Percentiles rank a stretch among this genome's conserved stretches.
These are phyloP conservation scores for Elachura formosa DNA, from an alignment of 2,113 vertebrate species.

Conservation along the genomic window DNA sequence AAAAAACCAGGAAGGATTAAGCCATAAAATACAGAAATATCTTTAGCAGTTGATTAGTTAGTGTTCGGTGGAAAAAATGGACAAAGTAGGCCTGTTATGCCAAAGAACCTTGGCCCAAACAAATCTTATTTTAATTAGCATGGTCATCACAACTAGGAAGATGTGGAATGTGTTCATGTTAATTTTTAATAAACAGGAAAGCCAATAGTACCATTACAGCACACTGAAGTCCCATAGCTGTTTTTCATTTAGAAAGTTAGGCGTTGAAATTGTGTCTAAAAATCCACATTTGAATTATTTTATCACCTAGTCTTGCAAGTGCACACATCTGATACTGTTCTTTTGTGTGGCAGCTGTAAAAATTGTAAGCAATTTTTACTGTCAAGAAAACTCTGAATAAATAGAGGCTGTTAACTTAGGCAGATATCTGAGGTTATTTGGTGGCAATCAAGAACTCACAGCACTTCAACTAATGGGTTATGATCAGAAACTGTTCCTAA, in stretches of 20 bases:
- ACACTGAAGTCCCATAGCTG: background rate
- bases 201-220: background rate
- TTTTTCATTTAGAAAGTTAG: conserved; percentile 45
- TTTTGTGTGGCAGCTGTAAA: conserved; percentile 78
- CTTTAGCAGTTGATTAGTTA: background rate
- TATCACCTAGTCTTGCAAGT: conserved; percentile 58
- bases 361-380: conserved; percentile 73
- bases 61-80: background rate
- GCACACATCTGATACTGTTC: conserved; percentile 50
- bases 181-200: conserved; percentile 45
- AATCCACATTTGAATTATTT: conserved; percentile 63
- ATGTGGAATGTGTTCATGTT: background rate
- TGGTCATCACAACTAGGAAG: background rate
- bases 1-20: background rate
- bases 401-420: conserved; percentile 76
- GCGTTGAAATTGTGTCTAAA: conserved; percentile 53
- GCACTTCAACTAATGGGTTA: conserved; percentile 80
- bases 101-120: background rate
- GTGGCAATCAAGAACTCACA: conserved; percentile 77
- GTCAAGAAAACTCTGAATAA: conserved; percentile 75
- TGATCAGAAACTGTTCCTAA: conserved; percentile 81
- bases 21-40: background rate
- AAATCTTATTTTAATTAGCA: background rate
- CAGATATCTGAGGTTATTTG: conserved; percentile 75
- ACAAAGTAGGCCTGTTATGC: background rate